Conservation (phyloP, 1,140 invertebrate genomes). For the Eriocheir sinensis region DNA sequence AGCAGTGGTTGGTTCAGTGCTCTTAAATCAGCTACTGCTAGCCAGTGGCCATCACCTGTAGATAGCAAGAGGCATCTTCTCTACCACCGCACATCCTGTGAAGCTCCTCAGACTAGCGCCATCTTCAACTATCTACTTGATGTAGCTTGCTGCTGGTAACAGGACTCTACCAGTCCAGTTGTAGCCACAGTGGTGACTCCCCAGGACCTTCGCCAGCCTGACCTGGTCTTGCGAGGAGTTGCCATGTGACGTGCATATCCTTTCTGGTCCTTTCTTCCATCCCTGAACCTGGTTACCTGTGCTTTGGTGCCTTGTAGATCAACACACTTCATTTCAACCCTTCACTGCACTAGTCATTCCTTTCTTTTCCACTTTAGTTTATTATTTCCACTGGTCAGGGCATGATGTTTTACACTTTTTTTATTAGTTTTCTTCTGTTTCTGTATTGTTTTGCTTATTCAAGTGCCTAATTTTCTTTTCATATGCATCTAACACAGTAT, state of each 20-base stretch:
- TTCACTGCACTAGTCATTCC: too few relatives aligned
- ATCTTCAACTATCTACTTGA: slow-evolving; percentile 35
- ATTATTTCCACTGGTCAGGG: not conserved
- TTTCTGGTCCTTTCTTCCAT: not conserved
- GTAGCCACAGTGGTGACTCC: slow-evolving; percentile 23
- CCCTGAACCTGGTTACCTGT: slow-evolving; percentile 44
- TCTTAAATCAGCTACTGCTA: slow-evolving; percentile 64
- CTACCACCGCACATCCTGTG: slow-evolving; percentile 50
- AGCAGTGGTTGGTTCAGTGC: slow-evolving; percentile 70
- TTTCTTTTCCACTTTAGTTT: not conserved
- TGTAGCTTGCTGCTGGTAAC: slow-evolving; percentile 55
- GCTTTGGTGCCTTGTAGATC: slow-evolving; percentile 54
- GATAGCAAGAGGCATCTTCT: slow-evolving; percentile 64
- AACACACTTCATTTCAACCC: not conserved
- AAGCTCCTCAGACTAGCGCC: not conserved
- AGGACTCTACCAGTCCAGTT: slow-evolving; percentile 34
- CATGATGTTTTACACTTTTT: not conserved
- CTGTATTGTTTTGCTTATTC: not conserved
- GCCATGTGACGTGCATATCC: slow-evolving; percentile 50
- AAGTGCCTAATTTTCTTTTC: not conserved
- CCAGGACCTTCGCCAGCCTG: slow-evolving; percentile 40
- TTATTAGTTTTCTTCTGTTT: slow-evolving; percentile 12
- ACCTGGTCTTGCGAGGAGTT: slow-evolving; percentile 67
- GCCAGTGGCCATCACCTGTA: slow-evolving; percentile 71
- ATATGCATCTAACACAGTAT: not conserved